Evolutionary conservation across 2,113 vertebrate species (phyloP), one percentile per base, ranked within the genome.

Genomic region (Piaya cayana): DNA sequence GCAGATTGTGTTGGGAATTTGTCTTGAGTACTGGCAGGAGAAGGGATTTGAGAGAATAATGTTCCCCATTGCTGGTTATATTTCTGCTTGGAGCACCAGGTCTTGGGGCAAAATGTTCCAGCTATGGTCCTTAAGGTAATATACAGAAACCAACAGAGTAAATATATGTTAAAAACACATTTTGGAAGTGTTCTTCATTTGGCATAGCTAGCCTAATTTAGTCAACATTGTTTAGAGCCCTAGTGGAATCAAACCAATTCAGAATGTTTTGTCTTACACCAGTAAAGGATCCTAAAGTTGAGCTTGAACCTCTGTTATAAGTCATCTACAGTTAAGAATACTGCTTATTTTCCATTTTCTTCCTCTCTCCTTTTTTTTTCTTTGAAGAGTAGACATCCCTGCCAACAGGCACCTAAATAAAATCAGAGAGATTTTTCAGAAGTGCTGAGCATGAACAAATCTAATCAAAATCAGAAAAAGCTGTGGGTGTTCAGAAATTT

Each of bases 401-500:
- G 91, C 84, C 90, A 94, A 92, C 27, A 84, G 62, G 72, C 87
- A 94, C 87, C 94, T 92, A 95, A 95, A 89, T 86, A 91, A 92
- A 95, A 95, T 89, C 3, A 20, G 50, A 87, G 18, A 32, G 59
- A 58, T 74, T 93, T 95, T 92, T 94, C 87, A 77, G 91, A 92
- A 93, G 60, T 70, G 47, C 79, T 87, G 87, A 92, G 68, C 59
- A 90, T 68, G 88, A 94, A 83, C 50, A 93, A 88, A 86, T 80
- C 67, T 95, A 92, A 96, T 96, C 82, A 93, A 92, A 96, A 93
- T 93, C 87, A 95, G 82, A 82, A 88, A 91, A 92, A 95, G 37
- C 75, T 67, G 84, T 94, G 93, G 82, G 84, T 85, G 65, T 94
- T 93, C 90, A 94, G 75, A 93, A 94, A 80, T 94, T 89, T 74